Base-by-base conservation (phyloP, 2,888 invertebrate genomes). In the Mactromeris polynyma region DNA sequence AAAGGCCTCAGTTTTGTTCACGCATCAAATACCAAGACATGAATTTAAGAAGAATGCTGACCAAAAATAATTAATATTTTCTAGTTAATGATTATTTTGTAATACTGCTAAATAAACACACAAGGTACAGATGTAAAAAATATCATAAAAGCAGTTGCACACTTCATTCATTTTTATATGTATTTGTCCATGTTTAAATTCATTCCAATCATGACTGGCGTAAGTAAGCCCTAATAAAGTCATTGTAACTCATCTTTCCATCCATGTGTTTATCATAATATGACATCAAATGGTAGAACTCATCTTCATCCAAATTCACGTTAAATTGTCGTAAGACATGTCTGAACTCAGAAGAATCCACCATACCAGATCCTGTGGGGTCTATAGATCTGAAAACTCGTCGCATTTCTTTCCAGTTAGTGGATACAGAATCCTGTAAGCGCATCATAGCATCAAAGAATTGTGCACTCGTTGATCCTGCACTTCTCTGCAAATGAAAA, bases 361-460 rank as follows among this genome's bases (percentile, higher is more conserved):
- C 93, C n/a, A 86, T 40, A 0, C 96, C 96, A 0, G 85, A 85
- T 7, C 91, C 93, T 6, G 89, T 86, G 26, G 87, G 87, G 91
- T 96, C 96, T 9, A 93, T 31, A 4, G 83, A 87, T 11, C 95
- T 91, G 93, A 96, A 95, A n/a, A 91, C 89, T 40, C 95, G 87
- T 69, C 96, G 86, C 96, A 96, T 96, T 81, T 96, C 95, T 89
- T 96, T 96, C 96, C 96, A 96, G 93, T 95, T 93, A 21, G 93
- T 85, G 6, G 92, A 54, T 17, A 96, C 95, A 86, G 94, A 94
- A 4, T 94, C 93, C 21, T 93, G 93, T 2, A 96, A 85, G 46
- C 96, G 87, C 40, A 93, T 83, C 93, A 95, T 93, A 6, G 95
- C 95, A 83, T 94, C 93, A 38, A 92, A 93, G 81, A 94, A 93